Percentiles rank a stretch among this genome's conserved stretches.
phyloP scores from a whole-genome alignment of 2,113 vertebrate species.

The Dasyprocta punctata region DNA sequence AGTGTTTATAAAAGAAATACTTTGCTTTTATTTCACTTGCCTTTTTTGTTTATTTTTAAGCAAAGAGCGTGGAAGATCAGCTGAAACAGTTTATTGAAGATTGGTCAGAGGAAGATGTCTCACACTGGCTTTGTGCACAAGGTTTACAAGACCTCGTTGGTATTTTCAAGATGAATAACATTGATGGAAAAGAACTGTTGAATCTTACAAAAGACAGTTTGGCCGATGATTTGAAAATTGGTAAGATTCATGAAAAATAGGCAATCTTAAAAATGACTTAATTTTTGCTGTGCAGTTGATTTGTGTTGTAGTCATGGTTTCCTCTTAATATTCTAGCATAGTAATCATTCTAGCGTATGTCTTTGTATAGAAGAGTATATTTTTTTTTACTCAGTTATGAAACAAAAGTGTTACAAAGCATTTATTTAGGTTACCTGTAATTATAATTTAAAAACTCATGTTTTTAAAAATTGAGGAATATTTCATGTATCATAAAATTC shows the following conservation, averaged over 20 bases:
- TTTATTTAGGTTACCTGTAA: neutral
- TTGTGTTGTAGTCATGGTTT: neutral
- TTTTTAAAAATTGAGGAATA: neutral
- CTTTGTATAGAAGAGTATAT: neutral
- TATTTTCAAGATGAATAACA: slow-evolving; percentile 91
- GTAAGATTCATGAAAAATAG: slow-evolving; percentile 83
- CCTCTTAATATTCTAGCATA: neutral
- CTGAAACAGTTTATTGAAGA: slow-evolving; percentile 84
- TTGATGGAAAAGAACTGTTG: slow-evolving; percentile 91
- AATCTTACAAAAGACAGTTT: slow-evolving; percentile 91
- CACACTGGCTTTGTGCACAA: slow-evolving; percentile 88
- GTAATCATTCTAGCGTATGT: neutral
- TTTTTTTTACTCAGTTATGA: slow-evolving; percentile 19
- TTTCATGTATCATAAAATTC: neutral
- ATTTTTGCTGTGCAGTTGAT: neutral
- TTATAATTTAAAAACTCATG: neutral
- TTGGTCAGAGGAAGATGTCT: slow-evolving; percentile 95
- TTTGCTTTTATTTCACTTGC: slow-evolving; percentile 4
- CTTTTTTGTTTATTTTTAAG: slow-evolving; percentile 80
- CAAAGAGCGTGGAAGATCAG: slow-evolving; percentile 77
- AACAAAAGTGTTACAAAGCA: neutral
- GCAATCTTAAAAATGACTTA: slow-evolving; percentile 3
- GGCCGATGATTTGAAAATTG: slow-evolving; percentile 90
- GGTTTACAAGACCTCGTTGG: slow-evolving; percentile 86
- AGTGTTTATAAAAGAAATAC: neutral